Percentiles rank a stretch among this genome's conserved stretches.
Conservation (phyloP, 2,888 invertebrate species). For the Habroteleia sp. region DNA sequence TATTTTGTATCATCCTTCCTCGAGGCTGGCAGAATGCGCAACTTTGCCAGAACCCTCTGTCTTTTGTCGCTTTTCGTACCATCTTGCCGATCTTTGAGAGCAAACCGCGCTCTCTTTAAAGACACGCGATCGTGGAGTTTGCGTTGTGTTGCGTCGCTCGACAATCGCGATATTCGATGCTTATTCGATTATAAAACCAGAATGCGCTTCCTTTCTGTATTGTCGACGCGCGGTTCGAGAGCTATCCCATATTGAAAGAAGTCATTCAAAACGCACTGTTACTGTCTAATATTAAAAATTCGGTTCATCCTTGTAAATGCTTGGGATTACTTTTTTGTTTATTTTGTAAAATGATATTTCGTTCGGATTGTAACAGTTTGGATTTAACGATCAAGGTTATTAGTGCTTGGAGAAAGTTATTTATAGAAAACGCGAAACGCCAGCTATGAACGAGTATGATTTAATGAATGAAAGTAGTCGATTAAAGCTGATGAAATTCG, state of each 20-base stretch:
- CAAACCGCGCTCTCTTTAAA: constrained; percentile 31
- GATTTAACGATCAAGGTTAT: neutral
- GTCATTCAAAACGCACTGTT: constrained; percentile 25
- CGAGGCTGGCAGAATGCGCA: constrained; percentile 65
- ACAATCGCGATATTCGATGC: constrained; percentile 49
- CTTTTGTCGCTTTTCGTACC: constrained; percentile 74
- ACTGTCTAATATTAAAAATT: constrained; percentile 6
- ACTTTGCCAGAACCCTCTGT: constrained; percentile 68
- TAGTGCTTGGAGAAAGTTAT: neutral
- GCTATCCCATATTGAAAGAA: constrained; percentile 25
- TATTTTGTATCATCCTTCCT: constrained; percentile 81
- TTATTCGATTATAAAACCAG: constrained; percentile 42
- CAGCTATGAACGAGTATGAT: no score
- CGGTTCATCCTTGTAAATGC: neutral
- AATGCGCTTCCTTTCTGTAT: constrained; percentile 27
- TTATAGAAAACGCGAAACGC: no score
- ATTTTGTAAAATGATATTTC: constrained; percentile 16
- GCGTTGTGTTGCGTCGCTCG: constrained; percentile 53
- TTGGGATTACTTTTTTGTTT: constrained; percentile 1
- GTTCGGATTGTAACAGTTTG: neutral
- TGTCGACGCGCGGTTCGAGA: neutral
- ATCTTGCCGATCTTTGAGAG: constrained; percentile 37
- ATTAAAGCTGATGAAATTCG: no score
- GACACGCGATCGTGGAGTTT: constrained; percentile 30
- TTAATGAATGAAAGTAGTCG: no score